phyloP scores from a whole-genome alignment of 1,140 invertebrate genomes.

The Lasaia peninsularis region DNA sequence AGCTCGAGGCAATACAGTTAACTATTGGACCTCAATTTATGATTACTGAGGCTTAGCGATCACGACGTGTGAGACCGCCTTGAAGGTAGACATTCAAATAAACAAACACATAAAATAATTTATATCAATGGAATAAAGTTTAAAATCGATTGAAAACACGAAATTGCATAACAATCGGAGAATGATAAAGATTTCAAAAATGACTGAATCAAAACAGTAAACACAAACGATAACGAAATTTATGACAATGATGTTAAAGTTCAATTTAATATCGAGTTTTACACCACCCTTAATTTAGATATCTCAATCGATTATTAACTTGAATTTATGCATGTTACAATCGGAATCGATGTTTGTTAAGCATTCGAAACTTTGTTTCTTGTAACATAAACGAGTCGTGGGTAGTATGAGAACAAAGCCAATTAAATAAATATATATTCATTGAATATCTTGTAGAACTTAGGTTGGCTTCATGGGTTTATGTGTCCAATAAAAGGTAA shows the following conservation, averaged over 20 bases:
- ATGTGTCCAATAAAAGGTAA: too few relatives aligned
- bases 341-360: conserved; percentile 44
- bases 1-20: conserved; percentile 45
- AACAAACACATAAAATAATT: not conserved
- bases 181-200: conserved; percentile 38
- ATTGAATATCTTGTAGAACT: not conserved
- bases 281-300: conserved; percentile 42
- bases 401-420: conserved; percentile 6
- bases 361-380: conserved; percentile 28
- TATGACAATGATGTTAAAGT: conserved; percentile 25
- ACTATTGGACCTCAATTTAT: conserved; percentile 60
- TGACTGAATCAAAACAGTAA: conserved; percentile 30
- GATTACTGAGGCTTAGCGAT: conserved; percentile 45
- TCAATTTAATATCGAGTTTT: conserved; percentile 21
- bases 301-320: conserved; percentile 56
- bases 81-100: conserved; percentile 27
- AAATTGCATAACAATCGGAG: conserved; percentile 17
- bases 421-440: not conserved
- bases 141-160: conserved; percentile 21
- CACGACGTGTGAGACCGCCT: conserved; percentile 62
- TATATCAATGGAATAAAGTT: conserved; percentile 18
- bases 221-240: conserved; percentile 25
- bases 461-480: too few relatives aligned
- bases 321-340: conserved; percentile 52
- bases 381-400: conserved; percentile 26